A percentile compares a stretch with the other conserved stretches of the same genome.
phyloP scores from a whole-genome alignment of 2,888 invertebrate species.

The Papilio elwesi region DNA sequence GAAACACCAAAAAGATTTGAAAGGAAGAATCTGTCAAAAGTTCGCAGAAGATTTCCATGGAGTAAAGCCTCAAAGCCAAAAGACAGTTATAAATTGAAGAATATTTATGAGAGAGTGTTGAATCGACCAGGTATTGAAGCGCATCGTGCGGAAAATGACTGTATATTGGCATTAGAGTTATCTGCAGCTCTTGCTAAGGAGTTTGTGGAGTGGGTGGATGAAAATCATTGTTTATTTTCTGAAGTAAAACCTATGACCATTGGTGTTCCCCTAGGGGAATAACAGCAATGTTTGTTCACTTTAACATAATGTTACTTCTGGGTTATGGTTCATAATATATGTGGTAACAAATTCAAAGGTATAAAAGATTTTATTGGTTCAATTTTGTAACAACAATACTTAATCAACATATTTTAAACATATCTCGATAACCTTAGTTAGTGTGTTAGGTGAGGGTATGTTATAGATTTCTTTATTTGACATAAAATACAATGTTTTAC shows the following conservation, averaged over 20 bases:
- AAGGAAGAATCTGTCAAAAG: constrained; percentile 45
- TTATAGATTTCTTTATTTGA: too few species aligned
- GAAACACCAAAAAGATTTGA: constrained; percentile 42
- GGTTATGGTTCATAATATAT: not conserved
- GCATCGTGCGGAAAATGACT: constrained; percentile 89
- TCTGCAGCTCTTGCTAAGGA: constrained; percentile 78
- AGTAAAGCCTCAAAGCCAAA: constrained; percentile 52
- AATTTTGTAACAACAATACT: too few species aligned
- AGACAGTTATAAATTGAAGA: constrained; percentile 78
- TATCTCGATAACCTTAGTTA: too few species aligned
- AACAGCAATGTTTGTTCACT: not conserved
- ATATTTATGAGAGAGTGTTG: constrained; percentile 83
- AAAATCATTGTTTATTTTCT: constrained; percentile 58
- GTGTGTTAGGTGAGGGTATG: too few species aligned
- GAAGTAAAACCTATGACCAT: constrained; percentile 66
- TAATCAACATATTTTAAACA: too few species aligned
- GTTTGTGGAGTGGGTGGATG: constrained; percentile 84
- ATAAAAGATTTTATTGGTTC: too few species aligned
- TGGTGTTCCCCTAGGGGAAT: constrained; percentile 57
- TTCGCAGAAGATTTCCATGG: constrained; percentile 58
- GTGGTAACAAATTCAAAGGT: not conserved
- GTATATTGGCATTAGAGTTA: constrained; percentile 84
- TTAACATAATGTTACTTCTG: not conserved
- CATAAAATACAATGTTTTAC: too few species aligned
- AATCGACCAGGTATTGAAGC: constrained; percentile 67